These are phyloP conservation scores for Sesamia inferens DNA, from an alignment of 2,888 invertebrate species.

Conservation along the genomic window DNA sequence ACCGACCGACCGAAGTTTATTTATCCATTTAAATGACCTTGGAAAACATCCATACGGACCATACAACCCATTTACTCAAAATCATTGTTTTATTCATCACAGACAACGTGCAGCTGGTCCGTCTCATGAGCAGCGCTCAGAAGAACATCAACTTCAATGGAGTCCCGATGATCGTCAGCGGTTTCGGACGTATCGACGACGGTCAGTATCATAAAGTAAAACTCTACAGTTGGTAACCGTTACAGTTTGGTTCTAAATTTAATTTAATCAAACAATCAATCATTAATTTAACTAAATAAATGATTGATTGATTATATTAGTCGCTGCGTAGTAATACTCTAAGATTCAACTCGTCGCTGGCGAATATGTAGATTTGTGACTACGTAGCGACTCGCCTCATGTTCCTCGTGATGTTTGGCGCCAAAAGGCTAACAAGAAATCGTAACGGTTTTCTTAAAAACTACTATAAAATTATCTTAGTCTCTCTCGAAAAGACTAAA, in stretches of 20 bases:
- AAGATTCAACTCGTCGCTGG: no score
- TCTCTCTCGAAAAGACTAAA: no score
- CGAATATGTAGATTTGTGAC: no score
- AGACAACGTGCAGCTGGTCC: conserved; percentile 33
- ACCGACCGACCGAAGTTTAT: no score
- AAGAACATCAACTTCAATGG: conserved; percentile 29
- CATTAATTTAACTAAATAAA: no score
- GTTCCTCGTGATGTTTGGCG: no score
- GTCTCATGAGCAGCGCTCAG: conserved; percentile 49
- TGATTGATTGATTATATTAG: no score
- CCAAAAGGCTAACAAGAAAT: not conserved
- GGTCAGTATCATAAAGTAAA: conserved; percentile 23
- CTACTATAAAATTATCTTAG: not conserved
- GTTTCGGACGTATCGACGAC: conserved; percentile 53
- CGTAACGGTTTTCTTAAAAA: not conserved
- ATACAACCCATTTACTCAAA: not conserved
- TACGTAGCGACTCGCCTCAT: not conserved
- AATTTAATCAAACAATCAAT: no score
- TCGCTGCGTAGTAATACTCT: no score
- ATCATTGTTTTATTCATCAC: not conserved
- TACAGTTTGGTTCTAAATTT: not conserved
- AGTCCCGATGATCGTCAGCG: conserved; percentile 36
- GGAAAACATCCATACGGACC: no score
- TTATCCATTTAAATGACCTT: no score
- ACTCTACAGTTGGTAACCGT: not conserved